These are phyloP conservation scores for Myiotriccus ornatus DNA, from an alignment of 2,797 vertebrate genomes.

Conservation along the genomic window DNA sequence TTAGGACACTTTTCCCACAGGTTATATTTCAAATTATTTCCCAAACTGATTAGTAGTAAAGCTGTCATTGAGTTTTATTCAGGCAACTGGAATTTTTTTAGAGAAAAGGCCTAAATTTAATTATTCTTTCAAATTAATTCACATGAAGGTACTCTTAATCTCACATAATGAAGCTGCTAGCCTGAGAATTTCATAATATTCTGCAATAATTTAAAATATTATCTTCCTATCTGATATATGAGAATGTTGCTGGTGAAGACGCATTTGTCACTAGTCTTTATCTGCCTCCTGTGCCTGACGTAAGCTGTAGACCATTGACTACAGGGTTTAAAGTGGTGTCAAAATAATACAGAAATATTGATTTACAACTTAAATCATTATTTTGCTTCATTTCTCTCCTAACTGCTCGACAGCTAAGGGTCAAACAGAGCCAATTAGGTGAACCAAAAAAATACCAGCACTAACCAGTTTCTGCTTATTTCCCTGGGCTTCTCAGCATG, in stretches of 20 bases:
- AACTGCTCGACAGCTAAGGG: not conserved
- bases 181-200: not conserved
- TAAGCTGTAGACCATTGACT: not conserved
- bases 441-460: not conserved
- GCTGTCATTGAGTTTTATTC: not conserved
- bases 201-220: not conserved
- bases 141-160: not conserved
- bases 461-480: not conserved
- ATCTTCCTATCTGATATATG: not conserved
- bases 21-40: not conserved
- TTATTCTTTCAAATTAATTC: conserved; percentile 3
- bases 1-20: not conserved
- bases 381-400: conserved; percentile 3
- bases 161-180: not conserved
- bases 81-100: conserved; percentile 4
- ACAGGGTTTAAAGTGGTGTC: not conserved
- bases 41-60: not conserved
- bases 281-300: not conserved
- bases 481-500: not conserved
- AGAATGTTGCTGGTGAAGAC: not conserved
- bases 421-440: not conserved
- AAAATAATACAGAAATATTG: not conserved
- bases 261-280: not conserved
- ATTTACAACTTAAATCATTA: conserved; percentile 11
- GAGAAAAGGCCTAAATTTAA: not conserved